phyloP scores from a whole-genome alignment of 2,797 vertebrate genomes.

The Nyctibius grandis region DNA sequence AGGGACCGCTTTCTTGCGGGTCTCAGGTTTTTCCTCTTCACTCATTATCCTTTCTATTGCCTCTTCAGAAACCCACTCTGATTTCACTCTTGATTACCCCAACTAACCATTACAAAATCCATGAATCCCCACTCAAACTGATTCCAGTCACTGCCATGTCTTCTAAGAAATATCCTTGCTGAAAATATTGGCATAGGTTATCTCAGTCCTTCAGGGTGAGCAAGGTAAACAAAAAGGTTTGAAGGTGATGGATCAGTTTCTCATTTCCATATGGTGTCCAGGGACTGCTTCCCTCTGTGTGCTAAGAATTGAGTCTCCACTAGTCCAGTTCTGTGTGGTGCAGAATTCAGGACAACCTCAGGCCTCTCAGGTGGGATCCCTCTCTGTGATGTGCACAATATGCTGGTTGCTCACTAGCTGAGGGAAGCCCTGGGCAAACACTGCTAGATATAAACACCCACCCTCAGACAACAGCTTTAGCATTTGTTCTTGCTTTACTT shows the following conservation, averaged over 20 bases:
- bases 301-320: background rate
- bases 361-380: background rate
- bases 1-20: background rate
- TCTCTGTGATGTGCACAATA: background rate
- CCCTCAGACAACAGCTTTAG: background rate
- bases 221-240: background rate
- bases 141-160: background rate
- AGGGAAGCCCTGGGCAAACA: background rate
- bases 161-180: background rate
- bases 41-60: background rate
- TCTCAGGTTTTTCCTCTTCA: background rate
- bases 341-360: background rate
- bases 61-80: background rate
- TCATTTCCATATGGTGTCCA: background rate
- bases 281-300: background rate
- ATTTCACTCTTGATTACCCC: background rate
- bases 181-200: background rate
- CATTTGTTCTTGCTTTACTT: background rate
- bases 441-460: background rate
- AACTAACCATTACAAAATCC: background rate
- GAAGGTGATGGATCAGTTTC: background rate
- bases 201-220: background rate
- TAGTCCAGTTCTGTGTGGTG: background rate
- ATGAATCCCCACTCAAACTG: background rate
- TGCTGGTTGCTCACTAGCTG: background rate